phyloP scores from a whole-genome alignment of 2,113 vertebrate species.

The Archilochus colubris region DNA sequence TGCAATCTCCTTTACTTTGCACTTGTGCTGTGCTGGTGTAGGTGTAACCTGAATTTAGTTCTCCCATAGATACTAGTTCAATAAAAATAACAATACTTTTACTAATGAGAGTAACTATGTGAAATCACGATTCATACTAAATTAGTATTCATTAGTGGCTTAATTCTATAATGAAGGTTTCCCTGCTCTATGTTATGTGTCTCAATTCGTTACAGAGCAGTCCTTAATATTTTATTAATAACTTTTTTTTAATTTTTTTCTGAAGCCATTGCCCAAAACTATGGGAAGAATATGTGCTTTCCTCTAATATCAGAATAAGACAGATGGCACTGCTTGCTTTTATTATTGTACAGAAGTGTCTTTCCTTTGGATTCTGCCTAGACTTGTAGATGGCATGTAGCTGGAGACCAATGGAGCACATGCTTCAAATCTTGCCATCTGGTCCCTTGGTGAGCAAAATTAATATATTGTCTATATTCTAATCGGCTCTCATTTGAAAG shows the following conservation, averaged over 20 bases:
- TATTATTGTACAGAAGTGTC: not conserved
- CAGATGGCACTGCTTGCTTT: constrained; percentile 36
- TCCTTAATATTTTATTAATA: not conserved
- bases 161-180: not conserved
- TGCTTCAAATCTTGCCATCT: constrained; percentile 40
- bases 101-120: not conserved
- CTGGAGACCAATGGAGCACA: constrained; percentile 6
- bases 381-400: constrained; percentile 22
- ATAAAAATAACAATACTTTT: constrained; percentile 9
- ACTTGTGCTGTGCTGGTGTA: not conserved
- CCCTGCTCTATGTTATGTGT: not conserved
- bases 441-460: not conserved
- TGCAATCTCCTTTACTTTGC: not conserved
- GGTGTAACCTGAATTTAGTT: not conserved
- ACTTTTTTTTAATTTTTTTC: not conserved
- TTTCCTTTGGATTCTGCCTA: constrained; percentile 13
- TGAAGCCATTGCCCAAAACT: not conserved
- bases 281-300: not conserved
- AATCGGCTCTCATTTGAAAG: constrained; percentile 3
- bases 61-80: not conserved
- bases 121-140: constrained; percentile 2
- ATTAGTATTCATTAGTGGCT: constrained; percentile 24
- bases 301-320: not conserved
- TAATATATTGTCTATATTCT: not conserved
- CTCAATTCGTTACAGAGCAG: not conserved